Percentiles rank a stretch among this genome's conserved stretches.
phyloP scores from a whole-genome alignment of 2,113 vertebrate genomes.

The Raja brachyura region DNA sequence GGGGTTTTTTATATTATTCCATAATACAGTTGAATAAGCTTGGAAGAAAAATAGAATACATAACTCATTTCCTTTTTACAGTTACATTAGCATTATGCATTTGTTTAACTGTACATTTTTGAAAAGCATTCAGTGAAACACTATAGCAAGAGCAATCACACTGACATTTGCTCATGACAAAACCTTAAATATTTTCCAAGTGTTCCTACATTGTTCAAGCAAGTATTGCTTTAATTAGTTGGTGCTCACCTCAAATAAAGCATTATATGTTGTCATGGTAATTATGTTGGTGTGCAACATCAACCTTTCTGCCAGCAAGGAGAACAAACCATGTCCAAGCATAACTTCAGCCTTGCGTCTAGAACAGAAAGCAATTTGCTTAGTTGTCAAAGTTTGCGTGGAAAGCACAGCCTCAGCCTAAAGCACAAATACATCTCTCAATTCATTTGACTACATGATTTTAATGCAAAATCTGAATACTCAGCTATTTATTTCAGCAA shows the following conservation, averaged over 20 bases:
- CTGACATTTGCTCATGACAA: neutral
- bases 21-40: neutral
- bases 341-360: constrained; percentile 97
- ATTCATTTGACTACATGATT: neutral
- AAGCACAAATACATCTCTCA: neutral
- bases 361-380: constrained; percentile 43
- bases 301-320: constrained; percentile 84
- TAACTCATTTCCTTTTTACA: neutral
- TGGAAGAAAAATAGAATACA: neutral
- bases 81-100: neutral
- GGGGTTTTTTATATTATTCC: neutral
- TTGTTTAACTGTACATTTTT: neutral
- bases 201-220: neutral
- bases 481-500: neutral
- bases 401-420: neutral
- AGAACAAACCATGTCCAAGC: constrained; percentile 89
- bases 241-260: constrained; percentile 83
- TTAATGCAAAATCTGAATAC: neutral
- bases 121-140: neutral
- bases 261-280: constrained; percentile 92
- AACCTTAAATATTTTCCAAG: neutral
- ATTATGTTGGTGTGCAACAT: constrained; percentile 82
- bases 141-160: neutral
- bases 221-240: constrained; percentile 37
- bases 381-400: neutral